Percentiles rank a stretch among this genome's conserved stretches.
phyloP scores from a whole-genome alignment of 2,888 invertebrate species.

The Drosophila parthenogenetica region DNA sequence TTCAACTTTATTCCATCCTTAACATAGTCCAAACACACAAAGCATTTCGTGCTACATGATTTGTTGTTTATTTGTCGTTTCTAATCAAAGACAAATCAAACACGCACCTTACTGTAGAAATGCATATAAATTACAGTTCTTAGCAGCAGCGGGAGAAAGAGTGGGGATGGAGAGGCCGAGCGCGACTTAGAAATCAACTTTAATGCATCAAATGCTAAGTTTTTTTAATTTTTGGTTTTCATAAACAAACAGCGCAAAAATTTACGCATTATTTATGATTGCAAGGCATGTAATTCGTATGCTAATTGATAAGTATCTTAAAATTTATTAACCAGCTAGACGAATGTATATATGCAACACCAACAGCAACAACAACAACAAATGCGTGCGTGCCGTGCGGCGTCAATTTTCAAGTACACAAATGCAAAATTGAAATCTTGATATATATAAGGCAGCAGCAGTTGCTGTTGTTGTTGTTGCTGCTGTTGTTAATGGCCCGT shows the following conservation, averaged over 20 bases:
- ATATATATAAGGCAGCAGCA: slow-evolving; percentile 70
- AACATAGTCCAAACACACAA: not conserved
- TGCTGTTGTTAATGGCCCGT: slow-evolving; percentile 52
- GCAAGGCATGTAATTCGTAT: slow-evolving; percentile 82
- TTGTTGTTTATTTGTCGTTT: slow-evolving; percentile 79
- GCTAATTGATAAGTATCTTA: slow-evolving; percentile 81
- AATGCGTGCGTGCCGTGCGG: slow-evolving; percentile 76
- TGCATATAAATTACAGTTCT: slow-evolving; percentile 73
- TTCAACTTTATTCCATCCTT: slow-evolving; percentile 35
- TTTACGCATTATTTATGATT: slow-evolving; percentile 83
- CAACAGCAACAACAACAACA: slow-evolving; percentile 38
- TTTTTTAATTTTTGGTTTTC: slow-evolving; percentile 44
- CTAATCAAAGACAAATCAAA: slow-evolving; percentile 74
- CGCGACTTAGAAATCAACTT: slow-evolving; percentile 60
- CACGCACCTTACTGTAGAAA: slow-evolving; percentile 74
- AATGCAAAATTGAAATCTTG: slow-evolving; percentile 79
- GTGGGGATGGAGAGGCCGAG: not conserved
- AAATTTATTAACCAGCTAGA: slow-evolving; percentile 78
- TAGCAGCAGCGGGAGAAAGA: slow-evolving; percentile 10
- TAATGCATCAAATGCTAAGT: slow-evolving; percentile 62
- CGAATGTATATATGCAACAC: slow-evolving; percentile 40
- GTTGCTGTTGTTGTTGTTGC: slow-evolving; percentile 29
- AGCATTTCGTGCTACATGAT: slow-evolving; percentile 74
- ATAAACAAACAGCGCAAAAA: slow-evolving; percentile 60
- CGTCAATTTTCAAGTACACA: slow-evolving; percentile 78